Conservation (phyloP, 2,888 invertebrate species). For the Hirtodrosophila confusa region DNA sequence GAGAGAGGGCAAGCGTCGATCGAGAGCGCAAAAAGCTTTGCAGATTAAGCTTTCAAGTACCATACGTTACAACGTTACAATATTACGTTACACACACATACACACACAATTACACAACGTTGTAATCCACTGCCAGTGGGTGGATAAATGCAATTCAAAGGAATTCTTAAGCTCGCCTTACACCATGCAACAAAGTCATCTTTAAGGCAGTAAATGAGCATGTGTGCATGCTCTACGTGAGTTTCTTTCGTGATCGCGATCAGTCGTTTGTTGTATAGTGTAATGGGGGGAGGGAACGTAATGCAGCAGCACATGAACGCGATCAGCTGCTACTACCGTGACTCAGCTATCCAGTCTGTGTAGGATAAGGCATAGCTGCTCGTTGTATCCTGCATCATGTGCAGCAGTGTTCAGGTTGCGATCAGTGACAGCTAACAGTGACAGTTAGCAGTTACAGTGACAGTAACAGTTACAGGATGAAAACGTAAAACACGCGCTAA, state of each 20-base stretch:
- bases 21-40: constrained; percentile 30
- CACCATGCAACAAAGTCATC: background rate
- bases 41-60: constrained; percentile 37
- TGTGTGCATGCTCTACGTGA: too few species aligned
- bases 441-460: constrained; percentile 5
- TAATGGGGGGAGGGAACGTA: background rate
- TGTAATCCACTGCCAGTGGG: background rate
- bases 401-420: background rate
- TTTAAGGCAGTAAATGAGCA: too few species aligned
- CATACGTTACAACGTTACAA: constrained; percentile 27
- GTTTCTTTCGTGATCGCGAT: too few species aligned
- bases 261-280: background rate
- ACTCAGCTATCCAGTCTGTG: constrained; percentile 84
- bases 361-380: constrained; percentile 84
- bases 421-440: constrained; percentile 10
- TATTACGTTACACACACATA: constrained; percentile 24
- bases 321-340: constrained; percentile 77
- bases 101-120: constrained; percentile 4
- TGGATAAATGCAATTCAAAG: background rate
- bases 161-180: too few species aligned
- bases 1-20: constrained; percentile 8
- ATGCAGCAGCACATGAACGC: constrained; percentile 29
- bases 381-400: constrained; percentile 82
- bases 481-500: constrained; percentile 3
- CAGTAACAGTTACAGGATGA: constrained; percentile 13